Conservation (phyloP, 2,113 vertebrate species). For the Myodes glareolus region DNA sequence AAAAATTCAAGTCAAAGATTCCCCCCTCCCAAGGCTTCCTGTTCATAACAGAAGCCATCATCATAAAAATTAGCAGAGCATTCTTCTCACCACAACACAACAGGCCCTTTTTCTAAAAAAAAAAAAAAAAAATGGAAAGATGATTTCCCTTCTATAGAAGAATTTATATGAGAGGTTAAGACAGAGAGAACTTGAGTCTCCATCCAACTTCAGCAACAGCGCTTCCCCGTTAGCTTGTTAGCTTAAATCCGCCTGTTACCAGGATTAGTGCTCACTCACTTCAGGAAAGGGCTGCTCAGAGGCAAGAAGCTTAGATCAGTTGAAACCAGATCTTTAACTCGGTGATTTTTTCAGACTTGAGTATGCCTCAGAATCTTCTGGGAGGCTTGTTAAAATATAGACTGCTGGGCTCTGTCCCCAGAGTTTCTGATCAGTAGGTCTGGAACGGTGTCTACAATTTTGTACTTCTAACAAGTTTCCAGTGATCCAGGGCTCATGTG, state of each 20-base stretch:
- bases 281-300: not conserved
- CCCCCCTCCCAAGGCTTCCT: constrained; percentile 65
- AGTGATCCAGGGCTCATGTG: not conserved
- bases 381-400: not conserved
- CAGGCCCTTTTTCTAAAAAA: not conserved
- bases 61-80: constrained; percentile 73
- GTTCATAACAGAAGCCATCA: constrained; percentile 65
- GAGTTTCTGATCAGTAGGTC: not conserved
- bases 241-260: constrained; percentile 1
- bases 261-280: constrained; percentile 14
- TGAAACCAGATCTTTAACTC: constrained; percentile 42
- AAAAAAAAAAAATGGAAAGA: not conserved
- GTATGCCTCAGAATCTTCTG: not conserved
- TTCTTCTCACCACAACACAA: constrained; percentile 69
- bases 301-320: not conserved
- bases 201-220: constrained; percentile 30
- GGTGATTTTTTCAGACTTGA: not conserved
- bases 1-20: constrained; percentile 52
- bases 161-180: constrained; percentile 39
- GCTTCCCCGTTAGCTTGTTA: not conserved
- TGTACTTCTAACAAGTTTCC: not conserved
- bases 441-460: not conserved
- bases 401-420: not conserved
- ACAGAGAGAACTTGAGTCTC: not conserved
- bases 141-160: constrained; percentile 66